Conservation (phyloP, 2,888 invertebrate genomes). For the Cryptus armator region DNA sequence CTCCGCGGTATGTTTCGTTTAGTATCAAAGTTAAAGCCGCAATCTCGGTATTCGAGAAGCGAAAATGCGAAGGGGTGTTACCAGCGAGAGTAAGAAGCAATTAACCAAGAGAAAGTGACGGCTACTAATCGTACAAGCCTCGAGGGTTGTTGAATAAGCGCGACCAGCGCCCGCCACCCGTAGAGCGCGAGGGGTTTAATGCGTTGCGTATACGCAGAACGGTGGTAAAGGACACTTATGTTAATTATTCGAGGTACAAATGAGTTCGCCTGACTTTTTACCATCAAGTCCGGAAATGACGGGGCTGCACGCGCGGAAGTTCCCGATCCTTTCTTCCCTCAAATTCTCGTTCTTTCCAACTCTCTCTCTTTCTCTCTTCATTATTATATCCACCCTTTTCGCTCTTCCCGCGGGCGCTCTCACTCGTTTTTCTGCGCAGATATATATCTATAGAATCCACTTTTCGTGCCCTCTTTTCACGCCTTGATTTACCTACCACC, state of each 20-base stretch:
- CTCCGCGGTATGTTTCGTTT: constrained; percentile 8
- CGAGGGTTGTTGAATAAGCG: constrained; percentile 40
- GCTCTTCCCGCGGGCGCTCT: constrained; percentile 47
- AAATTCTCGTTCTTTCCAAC: constrained; percentile 23
- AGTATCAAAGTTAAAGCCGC: constrained; percentile 34
- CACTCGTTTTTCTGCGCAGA: constrained; percentile 36
- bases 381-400: constrained; percentile 23
- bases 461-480: constrained; percentile 66
- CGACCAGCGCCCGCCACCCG: constrained; percentile 19
- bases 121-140: constrained; percentile 44
- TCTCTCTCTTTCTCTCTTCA: constrained; percentile 43
- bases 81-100: constrained; percentile 36
- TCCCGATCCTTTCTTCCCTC: background rate
- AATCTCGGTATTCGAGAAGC: constrained; percentile 34
- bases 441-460: constrained; percentile 45
- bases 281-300: constrained; percentile 74
- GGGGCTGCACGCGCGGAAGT: constrained; percentile 73
- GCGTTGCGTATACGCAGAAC: constrained; percentile 24
- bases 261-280: constrained; percentile 78
- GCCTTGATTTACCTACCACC: constrained; percentile 73
- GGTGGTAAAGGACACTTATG: constrained; percentile 73
- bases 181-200: constrained; percentile 27
- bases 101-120: constrained; percentile 46
- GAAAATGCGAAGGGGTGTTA: background rate
- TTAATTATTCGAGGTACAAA: constrained; percentile 79